Evolutionary conservation across 1,140 invertebrate species (phyloP).

Genomic region (Heliconius hermathena): DNA sequence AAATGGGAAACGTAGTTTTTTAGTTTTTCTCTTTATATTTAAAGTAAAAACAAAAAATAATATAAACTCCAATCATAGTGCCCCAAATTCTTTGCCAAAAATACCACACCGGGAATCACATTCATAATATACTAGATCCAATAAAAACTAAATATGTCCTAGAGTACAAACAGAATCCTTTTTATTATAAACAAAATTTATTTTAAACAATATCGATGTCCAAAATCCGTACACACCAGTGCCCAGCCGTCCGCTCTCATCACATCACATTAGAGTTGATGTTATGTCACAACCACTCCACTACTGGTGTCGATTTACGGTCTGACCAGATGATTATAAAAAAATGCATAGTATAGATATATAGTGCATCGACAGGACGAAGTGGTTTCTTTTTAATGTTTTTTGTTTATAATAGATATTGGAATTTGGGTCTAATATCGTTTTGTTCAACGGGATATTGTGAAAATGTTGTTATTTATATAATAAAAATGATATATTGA

Average conservation of each 20-base stretch:
- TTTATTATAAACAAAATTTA: slow-evolving; percentile 23
- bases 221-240: slow-evolving; percentile 50
- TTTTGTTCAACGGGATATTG: neutral
- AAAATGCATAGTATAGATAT: slow-evolving; percentile 19
- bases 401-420: slow-evolving; percentile 11
- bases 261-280: slow-evolving; percentile 50
- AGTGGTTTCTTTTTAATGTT: neutral
- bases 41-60: too few relatives aligned
- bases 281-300: slow-evolving; percentile 56
- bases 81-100: neutral
- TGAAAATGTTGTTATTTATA: neutral
- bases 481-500: too few relatives aligned
- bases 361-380: slow-evolving; percentile 11
- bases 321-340: slow-evolving; percentile 30
- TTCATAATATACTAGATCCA: neutral
- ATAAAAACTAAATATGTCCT: neutral
- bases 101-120: neutral
- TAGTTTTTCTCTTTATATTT: too few relatives aligned
- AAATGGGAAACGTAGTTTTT: too few relatives aligned
- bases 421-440: neutral
- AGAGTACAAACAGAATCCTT: neutral
- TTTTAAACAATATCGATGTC: slow-evolving; percentile 45
- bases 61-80: too few relatives aligned
- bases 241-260: slow-evolving; percentile 44
- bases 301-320: slow-evolving; percentile 52